Evolutionary conservation across 2,113 vertebrate species (phyloP).

Genomic region (Psephotus haematonotus): DNA sequence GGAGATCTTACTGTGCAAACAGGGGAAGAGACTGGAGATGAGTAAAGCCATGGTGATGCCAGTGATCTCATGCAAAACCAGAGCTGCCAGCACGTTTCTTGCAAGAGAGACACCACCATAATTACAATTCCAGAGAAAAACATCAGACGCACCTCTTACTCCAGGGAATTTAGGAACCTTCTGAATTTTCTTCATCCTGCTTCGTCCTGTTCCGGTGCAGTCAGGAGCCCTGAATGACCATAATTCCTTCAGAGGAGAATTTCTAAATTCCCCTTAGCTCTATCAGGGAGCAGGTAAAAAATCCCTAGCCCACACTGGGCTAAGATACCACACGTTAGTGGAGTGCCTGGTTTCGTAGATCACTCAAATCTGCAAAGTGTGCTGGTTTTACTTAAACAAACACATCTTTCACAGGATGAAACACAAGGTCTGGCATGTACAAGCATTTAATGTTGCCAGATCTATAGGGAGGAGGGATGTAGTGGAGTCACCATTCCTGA

Average conservation of each 20-base stretch:
- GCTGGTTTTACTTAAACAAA: neutral
- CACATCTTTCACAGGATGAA: neutral
- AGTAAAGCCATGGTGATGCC: neutral
- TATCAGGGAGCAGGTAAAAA: neutral
- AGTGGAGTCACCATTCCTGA: neutral
- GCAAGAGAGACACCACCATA: neutral
- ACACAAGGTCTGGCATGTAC: neutral
- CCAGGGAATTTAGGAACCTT: neutral
- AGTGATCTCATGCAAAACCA: neutral
- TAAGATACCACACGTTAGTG: neutral
- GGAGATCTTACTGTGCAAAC: neutral
- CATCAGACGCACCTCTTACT: neutral
- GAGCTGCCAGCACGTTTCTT: neutral
- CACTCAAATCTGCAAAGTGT: neutral
- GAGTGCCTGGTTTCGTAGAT: neutral
- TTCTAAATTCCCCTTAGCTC: neutral
- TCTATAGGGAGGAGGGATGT: neutral
- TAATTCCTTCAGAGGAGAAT: neutral
- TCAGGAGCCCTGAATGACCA: rapidly evolving
- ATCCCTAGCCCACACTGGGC: no score
- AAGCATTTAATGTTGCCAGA: neutral
- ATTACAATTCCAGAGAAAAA: neutral
- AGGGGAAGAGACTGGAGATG: neutral
- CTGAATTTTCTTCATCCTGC: neutral
- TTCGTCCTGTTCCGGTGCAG: neutral